Evolutionary conservation across 2,113 vertebrate species (phyloP), one percentile per base, ranked within the genome.

Genomic region (Phalacrocorax aristotelis): DNA sequence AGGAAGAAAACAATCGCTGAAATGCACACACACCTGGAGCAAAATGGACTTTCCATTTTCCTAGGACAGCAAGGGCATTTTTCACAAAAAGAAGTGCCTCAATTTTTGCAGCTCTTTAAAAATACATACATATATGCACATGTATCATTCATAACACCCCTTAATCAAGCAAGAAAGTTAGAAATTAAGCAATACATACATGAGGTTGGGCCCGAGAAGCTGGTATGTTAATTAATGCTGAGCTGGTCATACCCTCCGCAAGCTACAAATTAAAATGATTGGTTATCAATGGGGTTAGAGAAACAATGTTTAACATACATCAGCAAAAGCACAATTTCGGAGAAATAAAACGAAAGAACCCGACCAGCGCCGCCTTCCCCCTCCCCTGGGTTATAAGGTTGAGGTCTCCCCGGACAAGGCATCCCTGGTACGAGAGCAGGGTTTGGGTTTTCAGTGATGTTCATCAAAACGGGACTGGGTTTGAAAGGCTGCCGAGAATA

Each of bases 221-320:
- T 70, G 98, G 98, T 71, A 96, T 97, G 98, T 99, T 99, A 99
- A 99, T 99, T 97, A 99, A 97, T 90, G 98, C 97, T 66, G 99
- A 99, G 96, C 98, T 97, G 97, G 88, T 97, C 94, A 98, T 95
- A 82, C 98, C 98, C 21, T 99, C 99, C 40, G 98, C 70, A 95
- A 98, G 98, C 98, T 99, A 98, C 96, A 98, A 98, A 99, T 97
- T 72, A 98, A 98, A 98, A 98, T 17, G 44, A 95, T 60, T 60
- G 68, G 95, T 99, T 98, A 99, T 65, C 91, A 74, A 68, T 4
- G 48, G 65, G 72, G 89, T 97, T 95, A 66, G 95, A 61, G 75
- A 48, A 66, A 57, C 52, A 8, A 40, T 7, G 26, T 42, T 12
- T 11, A 83, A 90, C 77, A 29, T 2, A 11, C 5, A 17, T 32